Evolutionary conservation across 2,888 invertebrate genomes (phyloP).

Genomic region (Sminthurinus aureus): DNA sequence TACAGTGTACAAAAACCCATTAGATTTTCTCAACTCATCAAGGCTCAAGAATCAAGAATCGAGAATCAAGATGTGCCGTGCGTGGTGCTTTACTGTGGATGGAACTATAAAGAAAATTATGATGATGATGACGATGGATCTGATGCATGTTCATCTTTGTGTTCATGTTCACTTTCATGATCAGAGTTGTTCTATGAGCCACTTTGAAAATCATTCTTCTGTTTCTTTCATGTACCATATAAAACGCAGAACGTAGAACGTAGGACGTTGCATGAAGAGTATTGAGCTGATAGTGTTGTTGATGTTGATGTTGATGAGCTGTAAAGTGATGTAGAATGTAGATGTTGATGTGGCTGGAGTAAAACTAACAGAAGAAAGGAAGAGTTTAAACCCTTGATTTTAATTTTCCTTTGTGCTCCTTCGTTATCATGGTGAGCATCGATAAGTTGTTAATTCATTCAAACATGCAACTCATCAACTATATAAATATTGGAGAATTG

Average conservation of each 20-base stretch:
- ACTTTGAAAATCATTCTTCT: neutral
- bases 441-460: constrained; percentile 5
- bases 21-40: no score
- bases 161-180: neutral
- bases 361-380: neutral
- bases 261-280: neutral
- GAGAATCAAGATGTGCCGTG: no score
- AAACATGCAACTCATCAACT: neutral
- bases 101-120: no score
- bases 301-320: constrained; percentile 30
- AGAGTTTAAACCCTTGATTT: constrained; percentile 37
- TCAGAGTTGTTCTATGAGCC: neutral
- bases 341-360: no score
- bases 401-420: constrained; percentile 37
- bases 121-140: no score
- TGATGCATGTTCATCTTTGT: no score
- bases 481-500: neutral
- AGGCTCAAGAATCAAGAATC: no score
- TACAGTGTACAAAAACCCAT: no score
- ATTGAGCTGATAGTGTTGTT: neutral
- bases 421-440: constrained; percentile 22
- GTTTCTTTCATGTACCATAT: no score
- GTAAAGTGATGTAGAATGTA: constrained; percentile 4
- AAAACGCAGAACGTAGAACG: no score
- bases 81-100: no score